Conservation (phyloP, 2,888 invertebrate species). For the Himalopsyche japonica region DNA sequence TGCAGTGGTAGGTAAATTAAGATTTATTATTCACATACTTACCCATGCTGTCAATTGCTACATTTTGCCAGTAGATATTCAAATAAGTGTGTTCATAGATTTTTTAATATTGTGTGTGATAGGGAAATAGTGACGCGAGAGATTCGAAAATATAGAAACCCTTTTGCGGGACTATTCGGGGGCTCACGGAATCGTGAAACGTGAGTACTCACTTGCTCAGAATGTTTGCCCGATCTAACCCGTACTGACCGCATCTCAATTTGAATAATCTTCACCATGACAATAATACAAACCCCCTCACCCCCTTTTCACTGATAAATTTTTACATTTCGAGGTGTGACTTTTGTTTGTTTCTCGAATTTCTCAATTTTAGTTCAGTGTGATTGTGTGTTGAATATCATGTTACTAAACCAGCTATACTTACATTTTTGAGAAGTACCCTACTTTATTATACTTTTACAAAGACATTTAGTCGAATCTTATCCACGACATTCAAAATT, state of each 20-base stretch:
- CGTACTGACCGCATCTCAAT: neutral
- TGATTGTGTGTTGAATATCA: neutral
- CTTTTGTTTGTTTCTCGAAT: neutral
- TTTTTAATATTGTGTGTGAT: slow-evolving; percentile 45
- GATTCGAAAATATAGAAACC: slow-evolving; percentile 51
- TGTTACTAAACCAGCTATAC: neutral
- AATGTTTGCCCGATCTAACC: neutral
- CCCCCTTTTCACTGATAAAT: neutral
- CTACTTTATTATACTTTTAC: neutral
- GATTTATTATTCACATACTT: no score
- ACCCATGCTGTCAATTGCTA: no score
- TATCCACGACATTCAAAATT: no score
- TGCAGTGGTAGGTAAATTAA: no score
- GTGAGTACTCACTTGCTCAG: slow-evolving; percentile 28
- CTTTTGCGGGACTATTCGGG: slow-evolving; percentile 51
- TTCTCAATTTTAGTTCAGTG: neutral
- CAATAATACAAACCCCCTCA: neutral
- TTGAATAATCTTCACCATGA: neutral
- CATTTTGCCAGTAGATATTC: no score
- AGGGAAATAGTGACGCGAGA: slow-evolving; percentile 50
- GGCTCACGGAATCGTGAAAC: slow-evolving; percentile 39
- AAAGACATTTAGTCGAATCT: no score
- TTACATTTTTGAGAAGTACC: neutral
- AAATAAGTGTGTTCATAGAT: neutral
- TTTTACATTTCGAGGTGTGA: neutral